Conservation (phyloP, 2,113 vertebrate species). For the Daubentonia madagascariensis region DNA sequence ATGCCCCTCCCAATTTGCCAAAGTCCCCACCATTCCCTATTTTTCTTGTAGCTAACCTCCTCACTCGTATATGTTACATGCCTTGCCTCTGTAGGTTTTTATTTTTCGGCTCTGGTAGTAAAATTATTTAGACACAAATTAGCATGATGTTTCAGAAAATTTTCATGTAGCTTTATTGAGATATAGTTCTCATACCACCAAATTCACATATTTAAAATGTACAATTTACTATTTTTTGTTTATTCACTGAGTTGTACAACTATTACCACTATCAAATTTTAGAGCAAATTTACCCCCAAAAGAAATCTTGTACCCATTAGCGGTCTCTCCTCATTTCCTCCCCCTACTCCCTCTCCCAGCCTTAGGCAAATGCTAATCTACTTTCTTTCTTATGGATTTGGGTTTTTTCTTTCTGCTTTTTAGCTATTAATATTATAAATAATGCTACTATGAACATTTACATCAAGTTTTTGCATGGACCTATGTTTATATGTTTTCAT, state of each 20-base stretch:
- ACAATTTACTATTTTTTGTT: background rate
- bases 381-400: background rate
- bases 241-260: background rate
- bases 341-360: background rate
- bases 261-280: background rate
- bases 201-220: background rate
- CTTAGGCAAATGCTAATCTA: background rate
- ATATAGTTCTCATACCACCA: background rate
- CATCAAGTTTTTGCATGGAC: background rate
- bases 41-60: background rate
- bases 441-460: background rate
- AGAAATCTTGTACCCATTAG: background rate
- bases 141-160: background rate
- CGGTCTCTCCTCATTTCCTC: background rate
- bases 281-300: background rate
- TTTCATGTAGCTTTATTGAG: background rate
- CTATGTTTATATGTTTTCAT: background rate
- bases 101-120: background rate
- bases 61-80: background rate
- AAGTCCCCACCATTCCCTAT: background rate
- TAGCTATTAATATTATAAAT: background rate
- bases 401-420: slow-evolving; percentile 20
- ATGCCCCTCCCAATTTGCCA: background rate
- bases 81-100: background rate
- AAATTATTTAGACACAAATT: background rate